Conservation (phyloP, 2,113 vertebrate species). For the Myiozetetes cayanensis region DNA sequence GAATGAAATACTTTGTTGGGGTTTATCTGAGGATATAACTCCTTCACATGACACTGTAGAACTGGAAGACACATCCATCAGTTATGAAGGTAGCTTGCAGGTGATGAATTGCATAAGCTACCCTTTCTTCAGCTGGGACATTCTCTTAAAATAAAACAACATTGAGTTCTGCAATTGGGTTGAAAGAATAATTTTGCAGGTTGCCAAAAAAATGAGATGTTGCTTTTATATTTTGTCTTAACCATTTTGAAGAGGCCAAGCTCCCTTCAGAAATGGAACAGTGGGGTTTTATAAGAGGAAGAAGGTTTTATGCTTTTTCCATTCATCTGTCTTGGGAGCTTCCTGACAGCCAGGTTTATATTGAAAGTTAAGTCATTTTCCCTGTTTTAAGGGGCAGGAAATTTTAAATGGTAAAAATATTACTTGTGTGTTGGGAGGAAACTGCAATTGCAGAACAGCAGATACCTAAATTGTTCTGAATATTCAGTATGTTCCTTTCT, state of each 20-base stretch:
- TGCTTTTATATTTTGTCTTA: constrained; percentile 32
- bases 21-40: constrained; percentile 44
- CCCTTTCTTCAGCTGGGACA: background rate
- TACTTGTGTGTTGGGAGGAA: background rate
- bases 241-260: background rate
- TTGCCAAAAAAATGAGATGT: background rate
- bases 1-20: constrained; percentile 61
- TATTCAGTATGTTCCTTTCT: background rate
- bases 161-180: background rate
- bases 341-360: background rate
- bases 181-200: background rate
- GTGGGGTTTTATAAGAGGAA: background rate
- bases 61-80: background rate
- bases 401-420: constrained; percentile 26
- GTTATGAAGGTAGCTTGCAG: background rate
- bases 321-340: background rate
- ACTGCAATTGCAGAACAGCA: background rate
- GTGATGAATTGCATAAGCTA: background rate
- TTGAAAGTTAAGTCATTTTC: constrained; percentile 28
- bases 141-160: background rate
- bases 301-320: background rate
- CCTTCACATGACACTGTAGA: constrained; percentile 33
- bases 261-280: background rate
- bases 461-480: background rate
- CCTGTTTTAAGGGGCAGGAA: background rate